Evolutionary conservation across 2,888 invertebrate species (phyloP), one percentile per base, ranked within the genome.

Genomic region (Nymphalis polychloros): DNA sequence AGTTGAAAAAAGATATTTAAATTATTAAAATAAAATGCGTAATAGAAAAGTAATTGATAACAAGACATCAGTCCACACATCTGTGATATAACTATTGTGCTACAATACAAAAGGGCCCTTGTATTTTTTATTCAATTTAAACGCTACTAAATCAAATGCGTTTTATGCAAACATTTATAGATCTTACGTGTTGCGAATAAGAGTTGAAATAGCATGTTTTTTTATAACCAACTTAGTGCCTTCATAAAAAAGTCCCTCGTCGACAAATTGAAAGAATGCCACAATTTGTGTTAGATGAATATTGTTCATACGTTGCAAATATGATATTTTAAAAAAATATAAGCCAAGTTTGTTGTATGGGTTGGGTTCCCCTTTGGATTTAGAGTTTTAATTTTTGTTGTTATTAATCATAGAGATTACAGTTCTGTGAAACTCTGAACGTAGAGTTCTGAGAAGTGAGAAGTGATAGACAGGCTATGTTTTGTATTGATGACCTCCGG

Each of bases 21-120:
- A 53, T 31, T 53, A 55, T 55, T 16, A 35, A 41, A 41, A 17
- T 19, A 53, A 23, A 57, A 41, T 41, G 16, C 19, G 19, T 19
- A 57, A 57, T 41, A 57, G 41, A 57, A 57, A 57, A 41, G 31
- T 70, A 62, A 64, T 70, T 62, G 64, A 61, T 61, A 72, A 72
- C 49, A 70, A 65, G 63, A 64, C 57, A 55, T 62, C 20, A 46
- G 67, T 71, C 64, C 23, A 59, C 70, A 68, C 72, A 72, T 72
- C 71, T 72, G 72, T 70, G 72, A 31, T 59, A 46, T 31, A 61
- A 16, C 64, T 23, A 63, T 68, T 68, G 60, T 55, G 63, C 59
- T 13, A 19, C 23, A 63, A 63, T 63, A 72, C 59, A 65, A 64
- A 63, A 31, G 52, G 57, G 63, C 72, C 72, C 70, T 70, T 68